A percentile compares a stretch with the other conserved stretches of the same genome.
These are phyloP conservation scores for Bubo bubo DNA, from an alignment of 2,113 vertebrate species.

Conservation along the genomic window DNA sequence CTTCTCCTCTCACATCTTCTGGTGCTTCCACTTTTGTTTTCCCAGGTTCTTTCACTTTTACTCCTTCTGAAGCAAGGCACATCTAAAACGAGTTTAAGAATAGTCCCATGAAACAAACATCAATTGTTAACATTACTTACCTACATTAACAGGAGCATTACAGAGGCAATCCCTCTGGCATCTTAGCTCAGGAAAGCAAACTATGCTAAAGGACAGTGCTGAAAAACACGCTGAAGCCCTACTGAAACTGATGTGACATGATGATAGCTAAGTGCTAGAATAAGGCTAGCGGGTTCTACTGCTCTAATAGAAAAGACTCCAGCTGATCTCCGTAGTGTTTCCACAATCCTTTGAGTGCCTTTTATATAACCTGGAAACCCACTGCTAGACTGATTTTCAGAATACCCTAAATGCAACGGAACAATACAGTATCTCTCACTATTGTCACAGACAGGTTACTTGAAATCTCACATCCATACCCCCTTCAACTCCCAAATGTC, in stretches of 20 bases:
- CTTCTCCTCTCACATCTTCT: slow-evolving; percentile 58
- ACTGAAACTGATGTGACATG: accelerated
- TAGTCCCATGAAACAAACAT: slow-evolving; percentile 2
- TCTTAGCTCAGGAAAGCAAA: not conserved
- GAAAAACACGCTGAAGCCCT: not conserved
- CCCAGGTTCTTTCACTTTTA: slow-evolving; percentile 79
- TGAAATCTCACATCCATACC: not conserved
- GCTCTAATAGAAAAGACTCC: not conserved
- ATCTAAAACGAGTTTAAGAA: slow-evolving; percentile 79
- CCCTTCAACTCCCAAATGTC: not conserved
- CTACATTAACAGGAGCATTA: not conserved
- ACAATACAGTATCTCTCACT: not conserved
- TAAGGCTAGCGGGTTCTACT: not conserved
- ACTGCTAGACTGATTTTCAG: not conserved
- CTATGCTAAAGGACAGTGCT: not conserved
- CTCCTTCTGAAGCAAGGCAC: slow-evolving; percentile 95
- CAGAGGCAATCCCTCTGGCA: not conserved
- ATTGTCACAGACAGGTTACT: not conserved
- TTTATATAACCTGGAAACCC: not conserved
- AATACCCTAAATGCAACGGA: not conserved
- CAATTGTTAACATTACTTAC: not conserved
- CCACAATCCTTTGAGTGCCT: not conserved
- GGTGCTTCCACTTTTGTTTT: slow-evolving; percentile 67
- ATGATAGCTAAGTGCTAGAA: not conserved
- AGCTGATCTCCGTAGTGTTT: not conserved